Percentiles rank a stretch among this genome's conserved stretches.
phyloP scores from a whole-genome alignment of 37 sponge, comb jelly and placozoan genomes.

The Haliclona indistincta region DNA sequence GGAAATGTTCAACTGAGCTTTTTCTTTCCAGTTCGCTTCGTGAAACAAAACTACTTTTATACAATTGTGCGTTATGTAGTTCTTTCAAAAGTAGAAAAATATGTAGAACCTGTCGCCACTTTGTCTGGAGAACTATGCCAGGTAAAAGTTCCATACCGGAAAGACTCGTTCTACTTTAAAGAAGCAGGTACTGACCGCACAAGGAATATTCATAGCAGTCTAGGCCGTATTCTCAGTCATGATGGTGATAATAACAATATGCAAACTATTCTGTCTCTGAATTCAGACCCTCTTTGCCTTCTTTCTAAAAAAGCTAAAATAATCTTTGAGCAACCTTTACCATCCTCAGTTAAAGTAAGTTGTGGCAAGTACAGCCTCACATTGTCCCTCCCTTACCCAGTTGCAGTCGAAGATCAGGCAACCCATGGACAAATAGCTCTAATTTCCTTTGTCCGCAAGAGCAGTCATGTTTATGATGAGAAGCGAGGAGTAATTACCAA shows the following conservation, averaged over 20 bases:
- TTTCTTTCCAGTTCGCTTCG: background rate
- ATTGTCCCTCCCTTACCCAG: background rate
- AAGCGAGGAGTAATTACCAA: too few species aligned
- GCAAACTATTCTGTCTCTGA: conserved; percentile 12
- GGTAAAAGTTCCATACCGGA: too few species aligned
- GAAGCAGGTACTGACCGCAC: too few species aligned
- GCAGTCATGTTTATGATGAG: background rate
- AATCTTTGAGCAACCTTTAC: background rate
- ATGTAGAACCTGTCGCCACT: background rate
- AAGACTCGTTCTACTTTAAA: too few species aligned
- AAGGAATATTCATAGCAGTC: too few species aligned
- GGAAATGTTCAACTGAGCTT: background rate
- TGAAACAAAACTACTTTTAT: background rate
- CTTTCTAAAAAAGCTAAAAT: background rate
- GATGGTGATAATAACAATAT: conserved; percentile 8
- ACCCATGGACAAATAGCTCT: background rate
- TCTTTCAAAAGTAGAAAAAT: too few species aligned
- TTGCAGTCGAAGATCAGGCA: background rate
- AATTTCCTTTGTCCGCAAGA: background rate
- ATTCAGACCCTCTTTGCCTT: background rate
- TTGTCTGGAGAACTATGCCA: background rate
- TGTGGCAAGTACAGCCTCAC: background rate
- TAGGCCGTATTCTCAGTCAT: conserved; percentile 5
- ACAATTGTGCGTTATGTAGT: background rate
- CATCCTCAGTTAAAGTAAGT: background rate